Evolutionary conservation across 2,888 invertebrate genomes (phyloP), one percentile per base, ranked within the genome.

Genomic region (Ptilodon capucinus): DNA sequence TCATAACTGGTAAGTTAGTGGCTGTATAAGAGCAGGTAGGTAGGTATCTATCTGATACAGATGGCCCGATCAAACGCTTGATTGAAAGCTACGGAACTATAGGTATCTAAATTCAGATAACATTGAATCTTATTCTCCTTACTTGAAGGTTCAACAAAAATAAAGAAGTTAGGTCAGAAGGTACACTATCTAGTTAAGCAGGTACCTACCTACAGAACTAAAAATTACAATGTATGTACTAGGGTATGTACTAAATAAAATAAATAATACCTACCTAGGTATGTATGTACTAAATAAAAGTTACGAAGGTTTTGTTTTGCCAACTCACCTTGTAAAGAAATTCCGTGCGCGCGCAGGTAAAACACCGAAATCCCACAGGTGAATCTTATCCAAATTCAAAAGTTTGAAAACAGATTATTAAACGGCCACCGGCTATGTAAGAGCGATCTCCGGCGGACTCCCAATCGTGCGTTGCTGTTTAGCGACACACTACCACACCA

Each of bases 291-390:
- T 21, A 21, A 21, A 6, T 21, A 21, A 21, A 21, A 21, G 21
- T 21, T 21, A 7, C 7, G n/a, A 28, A 28, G n/a, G n/a, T n/a
- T n/a, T n/a, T n/a, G 28, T 28, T 28, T 28, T 28, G 4, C 0
- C n/a, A 28, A 28, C 85, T 82, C 70, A 91, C 91, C 91, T 91
- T 84, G 71, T 78, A 78, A 77, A 82, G 79, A 85, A 80, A 70
- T 81, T 69, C 73, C 68, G 74, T 91, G 90, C 90, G 90, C 90
- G 91, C 90, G 90, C 90, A 91, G 87, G 80, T 84, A 79, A 76
- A 81, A 81, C 81, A 81, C 81, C 80, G 73, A 81, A 87, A 84
- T 89, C 84, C 88, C 84, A 90, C 88, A 89, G 89, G 90, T 88
- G 88, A 84, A 84, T 83, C 83, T 81, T 85, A 79, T 71, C 74